Conservation (phyloP, 1,140 invertebrate species). For the Camponotus pennsylvanicus region DNA sequence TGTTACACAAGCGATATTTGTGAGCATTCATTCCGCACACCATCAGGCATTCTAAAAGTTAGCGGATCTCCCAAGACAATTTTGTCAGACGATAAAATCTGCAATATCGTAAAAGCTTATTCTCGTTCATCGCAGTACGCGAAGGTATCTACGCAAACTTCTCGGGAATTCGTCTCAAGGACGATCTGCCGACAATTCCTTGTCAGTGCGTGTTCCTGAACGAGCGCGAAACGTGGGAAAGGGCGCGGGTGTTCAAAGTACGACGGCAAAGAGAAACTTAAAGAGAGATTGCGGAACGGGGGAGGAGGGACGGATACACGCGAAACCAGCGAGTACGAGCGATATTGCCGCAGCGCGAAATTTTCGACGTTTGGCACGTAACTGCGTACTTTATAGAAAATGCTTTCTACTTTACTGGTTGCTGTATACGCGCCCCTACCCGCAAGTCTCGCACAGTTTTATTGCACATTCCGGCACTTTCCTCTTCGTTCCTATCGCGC, state of each 20-base stretch:
- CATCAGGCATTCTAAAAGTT: slow-evolving; percentile 17
- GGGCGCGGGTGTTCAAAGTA: slow-evolving; percentile 39
- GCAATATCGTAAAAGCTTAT: slow-evolving; percentile 46
- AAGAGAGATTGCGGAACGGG: slow-evolving; percentile 19
- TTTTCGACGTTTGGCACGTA: slow-evolving; percentile 62
- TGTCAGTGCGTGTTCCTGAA: slow-evolving; percentile 22
- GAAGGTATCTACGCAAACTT: slow-evolving; percentile 41
- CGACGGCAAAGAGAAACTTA: slow-evolving; percentile 26
- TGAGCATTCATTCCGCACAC: slow-evolving; percentile 23
- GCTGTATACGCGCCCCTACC: slow-evolving; percentile 48
- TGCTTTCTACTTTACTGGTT: slow-evolving; percentile 66
- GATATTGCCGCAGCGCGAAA: slow-evolving; percentile 56
- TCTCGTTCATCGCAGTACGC: slow-evolving; percentile 46
- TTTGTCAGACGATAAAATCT: slow-evolving; percentile 51
- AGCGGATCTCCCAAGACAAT: slow-evolving; percentile 40
- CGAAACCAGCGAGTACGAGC: slow-evolving; percentile 16
- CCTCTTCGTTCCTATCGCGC: slow-evolving; percentile 39
- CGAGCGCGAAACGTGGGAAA: slow-evolving; percentile 20
- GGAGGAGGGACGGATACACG: not conserved
- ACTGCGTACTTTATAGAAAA: slow-evolving; percentile 70
- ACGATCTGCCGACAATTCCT: slow-evolving; percentile 38
- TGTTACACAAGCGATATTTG: slow-evolving; percentile 40
- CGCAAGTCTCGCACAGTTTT: slow-evolving; percentile 54
- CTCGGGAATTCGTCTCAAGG: slow-evolving; percentile 15
- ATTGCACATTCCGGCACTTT: slow-evolving; percentile 73